Percentiles rank a stretch among this genome's conserved stretches.
Conservation (phyloP, 2,113 vertebrate species). For the Notothenia rossii region DNA sequence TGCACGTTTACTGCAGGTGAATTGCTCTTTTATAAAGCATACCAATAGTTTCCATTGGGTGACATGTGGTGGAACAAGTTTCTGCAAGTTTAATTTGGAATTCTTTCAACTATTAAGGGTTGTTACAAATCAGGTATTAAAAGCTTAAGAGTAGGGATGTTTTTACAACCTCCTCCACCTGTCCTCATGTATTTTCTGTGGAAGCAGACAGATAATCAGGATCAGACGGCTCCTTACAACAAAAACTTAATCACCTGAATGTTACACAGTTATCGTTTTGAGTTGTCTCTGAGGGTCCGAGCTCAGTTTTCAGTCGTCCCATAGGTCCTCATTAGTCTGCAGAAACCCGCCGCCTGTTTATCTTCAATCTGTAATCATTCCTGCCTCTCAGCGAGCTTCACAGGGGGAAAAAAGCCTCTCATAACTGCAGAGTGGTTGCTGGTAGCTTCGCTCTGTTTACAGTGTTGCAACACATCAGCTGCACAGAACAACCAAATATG, state of each 20-base stretch:
- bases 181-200: neutral
- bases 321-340: slow-evolving; percentile 68
- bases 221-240: slow-evolving; percentile 9
- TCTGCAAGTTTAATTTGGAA: neutral
- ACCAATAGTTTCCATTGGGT: too few relatives aligned
- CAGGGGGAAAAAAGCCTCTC: neutral
- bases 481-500: slow-evolving; percentile 51
- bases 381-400: slow-evolving; percentile 41
- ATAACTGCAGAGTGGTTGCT: neutral
- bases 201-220: slow-evolving; percentile 1
- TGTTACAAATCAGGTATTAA: too few relatives aligned
- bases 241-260: neutral
- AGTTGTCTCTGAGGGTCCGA: neutral
- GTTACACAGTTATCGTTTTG: neutral
- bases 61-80: neutral
- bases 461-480: slow-evolving; percentile 48
- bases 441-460: slow-evolving; percentile 4
- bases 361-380: slow-evolving; percentile 63
- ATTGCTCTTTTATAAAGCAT: neutral
- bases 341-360: slow-evolving; percentile 35
- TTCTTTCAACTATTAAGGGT: neutral
- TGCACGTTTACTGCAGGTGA: neutral
- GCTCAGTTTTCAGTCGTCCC: slow-evolving; percentile 33
- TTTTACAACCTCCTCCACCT: neutral
- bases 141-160: neutral